These are phyloP conservation scores for Hyppa rectilinea DNA, from an alignment of 2,888 invertebrate genomes.

Conservation along the genomic window DNA sequence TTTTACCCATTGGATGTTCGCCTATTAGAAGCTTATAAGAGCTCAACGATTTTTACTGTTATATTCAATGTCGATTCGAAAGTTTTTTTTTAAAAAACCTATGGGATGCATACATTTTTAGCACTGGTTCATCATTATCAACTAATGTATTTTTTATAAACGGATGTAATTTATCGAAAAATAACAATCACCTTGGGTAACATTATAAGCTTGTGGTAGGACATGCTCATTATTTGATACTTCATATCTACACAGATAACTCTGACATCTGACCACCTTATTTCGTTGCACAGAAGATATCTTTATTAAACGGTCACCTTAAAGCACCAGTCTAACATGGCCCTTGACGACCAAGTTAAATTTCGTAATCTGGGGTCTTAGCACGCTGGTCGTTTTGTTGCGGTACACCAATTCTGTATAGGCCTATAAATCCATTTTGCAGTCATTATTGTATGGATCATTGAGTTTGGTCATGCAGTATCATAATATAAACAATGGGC, in stretches of 20 bases:
- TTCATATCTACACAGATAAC: constrained; percentile 39
- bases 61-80: too few relatives aligned
- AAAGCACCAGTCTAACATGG: constrained; percentile 28
- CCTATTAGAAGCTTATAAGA: too few relatives aligned
- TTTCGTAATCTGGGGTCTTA: neutral
- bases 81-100: too few relatives aligned
- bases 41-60: too few relatives aligned
- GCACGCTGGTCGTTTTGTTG: neutral
- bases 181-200: constrained; percentile 53
- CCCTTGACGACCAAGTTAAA: constrained; percentile 9
- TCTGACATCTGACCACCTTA: constrained; percentile 57
- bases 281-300: constrained; percentile 39
- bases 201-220: constrained; percentile 77
- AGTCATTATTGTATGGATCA: constrained; percentile 17
- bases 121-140: neutral
- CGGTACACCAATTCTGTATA: constrained; percentile 16
- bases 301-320: constrained; percentile 34
- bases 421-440: constrained; percentile 27
- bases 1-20: too few relatives aligned
- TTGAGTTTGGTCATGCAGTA: constrained; percentile 35
- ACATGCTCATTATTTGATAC: constrained; percentile 55
- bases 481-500: constrained; percentile 48
- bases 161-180: constrained; percentile 42
- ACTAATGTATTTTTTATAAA: constrained; percentile 4
- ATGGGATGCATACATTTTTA: too few relatives aligned